These are phyloP conservation scores for Sebastes minor DNA, from an alignment of 2,797 vertebrate genomes.

Conservation along the genomic window DNA sequence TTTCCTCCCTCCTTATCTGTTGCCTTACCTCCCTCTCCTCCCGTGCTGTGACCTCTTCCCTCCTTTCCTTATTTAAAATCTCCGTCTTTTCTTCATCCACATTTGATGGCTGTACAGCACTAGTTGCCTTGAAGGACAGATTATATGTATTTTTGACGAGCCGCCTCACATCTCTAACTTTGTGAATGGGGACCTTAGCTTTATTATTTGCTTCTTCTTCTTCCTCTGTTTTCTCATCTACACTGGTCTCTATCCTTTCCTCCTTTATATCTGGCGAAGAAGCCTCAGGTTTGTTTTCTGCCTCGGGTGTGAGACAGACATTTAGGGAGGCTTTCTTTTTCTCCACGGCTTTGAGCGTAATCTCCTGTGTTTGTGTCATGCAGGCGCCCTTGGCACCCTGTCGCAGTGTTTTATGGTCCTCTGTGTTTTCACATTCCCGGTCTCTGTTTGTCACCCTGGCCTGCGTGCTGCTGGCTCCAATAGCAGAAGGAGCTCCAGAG, in stretches of 20 bases:
- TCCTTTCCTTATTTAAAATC: background rate
- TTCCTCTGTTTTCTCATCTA: conserved; percentile 57
- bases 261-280: conserved; percentile 42
- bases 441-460: conserved; percentile 68
- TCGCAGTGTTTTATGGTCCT: conserved; percentile 70
- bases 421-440: conserved; percentile 60
- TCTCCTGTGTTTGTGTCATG: conserved; percentile 78
- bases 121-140: conserved; percentile 82
- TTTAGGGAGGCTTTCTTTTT: conserved; percentile 77
- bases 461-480: conserved; percentile 44
- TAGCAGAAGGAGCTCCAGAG: conserved; percentile 53
- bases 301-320: conserved; percentile 68
- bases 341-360: conserved; percentile 68
- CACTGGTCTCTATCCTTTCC: conserved; percentile 8
- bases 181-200: conserved; percentile 81
- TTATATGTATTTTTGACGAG: conserved; percentile 91
- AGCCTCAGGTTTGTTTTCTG: conserved; percentile 57
- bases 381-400: conserved; percentile 60
- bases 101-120: conserved; percentile 25
- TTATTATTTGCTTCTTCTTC: conserved; percentile 58
- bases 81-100: conserved; percentile 35
- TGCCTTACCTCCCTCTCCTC: conserved; percentile 10
- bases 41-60: background rate
- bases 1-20: conserved; percentile 26
- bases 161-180: conserved; percentile 90